Percentiles rank a stretch among this genome's conserved stretches.
Evolutionary conservation across 2,113 vertebrate genomes (phyloP).

Genomic region (Barbus barbus): DNA sequence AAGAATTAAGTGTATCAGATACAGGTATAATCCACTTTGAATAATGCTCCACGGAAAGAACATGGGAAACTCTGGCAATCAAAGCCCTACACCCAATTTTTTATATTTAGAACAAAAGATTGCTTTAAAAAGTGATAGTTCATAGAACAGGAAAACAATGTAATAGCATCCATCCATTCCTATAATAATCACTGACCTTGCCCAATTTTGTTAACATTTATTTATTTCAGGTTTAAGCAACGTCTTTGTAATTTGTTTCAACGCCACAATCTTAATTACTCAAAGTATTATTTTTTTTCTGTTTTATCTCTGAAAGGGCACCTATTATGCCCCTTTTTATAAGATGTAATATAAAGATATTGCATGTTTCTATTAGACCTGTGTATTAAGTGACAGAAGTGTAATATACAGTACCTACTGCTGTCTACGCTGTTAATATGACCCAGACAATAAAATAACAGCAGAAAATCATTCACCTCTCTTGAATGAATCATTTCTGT

Average conservation of each 20-base stretch:
- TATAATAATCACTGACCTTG: neutral
- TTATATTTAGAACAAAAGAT: neutral
- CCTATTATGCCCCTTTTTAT: too few species aligned
- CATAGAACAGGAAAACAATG: neutral
- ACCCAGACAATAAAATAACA: too few species aligned
- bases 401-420: too few species aligned
- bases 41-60: slow-evolving; percentile 29
- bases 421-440: too few species aligned
- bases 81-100: neutral
- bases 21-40: slow-evolving; percentile 36
- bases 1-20: slow-evolving; percentile 37
- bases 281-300: too few species aligned
- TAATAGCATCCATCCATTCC: neutral
- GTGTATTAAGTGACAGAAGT: too few species aligned
- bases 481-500: too few species aligned
- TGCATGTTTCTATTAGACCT: too few species aligned
- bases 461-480: too few species aligned
- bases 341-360: too few species aligned
- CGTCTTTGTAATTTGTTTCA: neutral
- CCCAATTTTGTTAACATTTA: neutral
- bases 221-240: too few species aligned
- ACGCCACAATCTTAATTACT: neutral
- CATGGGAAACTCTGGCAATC: neutral
- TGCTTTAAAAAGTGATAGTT: neutral
- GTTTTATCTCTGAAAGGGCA: too few species aligned